A percentile compares a stretch with the other conserved stretches of the same genome.
phyloP scores from a whole-genome alignment of 2,113 vertebrate species.

The Neodon shergylaensis region DNA sequence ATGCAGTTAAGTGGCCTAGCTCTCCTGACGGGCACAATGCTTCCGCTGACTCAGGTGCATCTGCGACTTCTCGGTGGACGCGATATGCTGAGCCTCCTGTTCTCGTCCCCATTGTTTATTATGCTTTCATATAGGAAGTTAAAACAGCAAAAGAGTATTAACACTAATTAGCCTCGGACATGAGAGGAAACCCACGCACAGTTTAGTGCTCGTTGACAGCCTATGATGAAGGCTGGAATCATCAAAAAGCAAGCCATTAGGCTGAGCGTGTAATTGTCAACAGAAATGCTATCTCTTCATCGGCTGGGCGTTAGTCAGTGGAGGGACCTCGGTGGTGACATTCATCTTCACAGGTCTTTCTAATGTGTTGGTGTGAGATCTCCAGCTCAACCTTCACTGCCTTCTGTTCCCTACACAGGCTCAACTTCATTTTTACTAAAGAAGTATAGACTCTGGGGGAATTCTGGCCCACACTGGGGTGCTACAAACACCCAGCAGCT shows the following conservation, averaged over 20 bases:
- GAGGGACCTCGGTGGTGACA: neutral
- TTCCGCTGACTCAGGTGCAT: constrained; percentile 1
- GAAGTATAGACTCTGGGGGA: neutral
- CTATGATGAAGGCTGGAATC: constrained; percentile 47
- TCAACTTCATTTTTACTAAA: neutral
- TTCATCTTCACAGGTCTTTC: neutral
- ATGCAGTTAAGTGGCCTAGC: neutral
- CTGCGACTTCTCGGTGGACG: neutral
- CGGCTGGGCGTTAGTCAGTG: neutral
- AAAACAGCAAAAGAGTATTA: constrained; percentile 66
- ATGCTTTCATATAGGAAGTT: constrained; percentile 58
- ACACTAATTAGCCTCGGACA: constrained; percentile 68
- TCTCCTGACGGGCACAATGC: neutral
- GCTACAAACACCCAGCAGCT: neutral
- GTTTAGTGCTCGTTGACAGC: constrained; percentile 61
- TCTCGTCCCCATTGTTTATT: constrained; percentile 56
- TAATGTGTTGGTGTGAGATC: neutral
- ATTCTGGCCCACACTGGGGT: neutral
- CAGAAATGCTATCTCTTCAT: constrained; percentile 40
- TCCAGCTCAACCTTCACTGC: neutral
- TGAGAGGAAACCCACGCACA: constrained; percentile 48
- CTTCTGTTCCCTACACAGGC: neutral
- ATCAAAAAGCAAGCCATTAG: constrained; percentile 59
- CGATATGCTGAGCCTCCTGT: constrained; percentile 57
- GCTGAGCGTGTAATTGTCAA: neutral